Evolutionary conservation across 2,113 vertebrate species (phyloP), one percentile per base, ranked within the genome.

Genomic region (Psittacara wagleri): DNA sequence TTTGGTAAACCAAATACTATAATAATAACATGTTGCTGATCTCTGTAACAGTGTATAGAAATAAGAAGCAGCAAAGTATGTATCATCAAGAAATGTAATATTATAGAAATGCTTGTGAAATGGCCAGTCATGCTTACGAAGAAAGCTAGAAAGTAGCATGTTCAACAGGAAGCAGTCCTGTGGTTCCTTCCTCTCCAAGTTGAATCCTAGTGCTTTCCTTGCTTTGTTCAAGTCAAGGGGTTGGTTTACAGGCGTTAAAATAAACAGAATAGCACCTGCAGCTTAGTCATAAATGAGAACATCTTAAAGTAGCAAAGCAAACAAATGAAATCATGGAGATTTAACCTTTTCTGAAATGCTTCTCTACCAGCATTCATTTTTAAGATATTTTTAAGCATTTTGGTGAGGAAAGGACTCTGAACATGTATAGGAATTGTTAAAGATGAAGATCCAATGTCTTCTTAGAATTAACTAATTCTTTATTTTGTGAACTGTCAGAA

Each of bases 201-300:
- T 44, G 52, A 91, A 82, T 95, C 81, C 76, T 90, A 31, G 43
- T 41, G 76, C 94, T 97, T 98, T 97, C 97, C 97, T 98, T 95
- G 86, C 96, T 97, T 97, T 97, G 97, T 97, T 96, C 93, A 54
- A 1, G 77, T 94, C 82, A 87, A 91, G 92, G 91, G n/a, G 76
- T 95, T 93, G 83, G 73, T 90, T 92, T 94, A 66, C 74, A 88
- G 91, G 83, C 90, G 68, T 33, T 59, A 83, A 88, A 95, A 96
- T 94, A 97, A 97, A 97, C 91, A 96, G 85, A 91, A 22, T 18
- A 93, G 92, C 97, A 97, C 96, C 97, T 97, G 96, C 92, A 94
- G 46, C 59, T 96, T 96, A 92, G 68, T 97, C 88, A 97, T 87
- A 83, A 94, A 86, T 48, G 73, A 90, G 81, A 95, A 88, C 83